Evolutionary conservation across 2,113 vertebrate genomes (phyloP).

Genomic region (Apistogramma diplotaenia): DNA sequence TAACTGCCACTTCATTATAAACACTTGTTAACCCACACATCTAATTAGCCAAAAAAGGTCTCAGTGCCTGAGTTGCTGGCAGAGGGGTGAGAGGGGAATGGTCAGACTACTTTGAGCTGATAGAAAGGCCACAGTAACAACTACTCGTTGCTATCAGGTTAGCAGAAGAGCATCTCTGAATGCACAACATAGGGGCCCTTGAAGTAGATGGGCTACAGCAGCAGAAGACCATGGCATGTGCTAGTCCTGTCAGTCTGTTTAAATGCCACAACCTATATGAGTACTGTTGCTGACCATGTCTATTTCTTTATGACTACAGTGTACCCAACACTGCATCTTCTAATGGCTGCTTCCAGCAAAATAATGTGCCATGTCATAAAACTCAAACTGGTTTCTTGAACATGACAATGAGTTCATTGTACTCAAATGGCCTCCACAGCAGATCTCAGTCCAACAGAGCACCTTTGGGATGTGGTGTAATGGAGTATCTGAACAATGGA

Average conservation of each 20-base stretch:
- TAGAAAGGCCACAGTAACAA: background rate
- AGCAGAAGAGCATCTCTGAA: background rate
- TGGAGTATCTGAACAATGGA: background rate
- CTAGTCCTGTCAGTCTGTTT: too few species aligned
- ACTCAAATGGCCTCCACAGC: background rate
- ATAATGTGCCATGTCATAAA: background rate
- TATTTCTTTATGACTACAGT: too few species aligned
- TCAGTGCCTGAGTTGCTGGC: background rate
- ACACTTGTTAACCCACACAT: background rate
- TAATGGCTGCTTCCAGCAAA: background rate
- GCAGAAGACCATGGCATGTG: too few species aligned
- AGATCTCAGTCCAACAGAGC: background rate
- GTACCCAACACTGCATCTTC: background rate
- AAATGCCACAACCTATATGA: too few species aligned
- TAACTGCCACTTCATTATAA: background rate
- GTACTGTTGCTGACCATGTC: too few species aligned
- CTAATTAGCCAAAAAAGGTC: background rate
- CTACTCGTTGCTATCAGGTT: background rate
- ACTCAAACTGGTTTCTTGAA: background rate
- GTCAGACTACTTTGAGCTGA: background rate
- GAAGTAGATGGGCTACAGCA: background rate
- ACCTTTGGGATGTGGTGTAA: background rate
- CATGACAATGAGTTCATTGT: background rate
- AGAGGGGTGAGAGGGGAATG: background rate
- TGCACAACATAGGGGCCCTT: background rate